Evolutionary conservation across 2,113 vertebrate species (phyloP), one percentile per base, ranked within the genome.

Genomic region (Lophius piscatorius): DNA sequence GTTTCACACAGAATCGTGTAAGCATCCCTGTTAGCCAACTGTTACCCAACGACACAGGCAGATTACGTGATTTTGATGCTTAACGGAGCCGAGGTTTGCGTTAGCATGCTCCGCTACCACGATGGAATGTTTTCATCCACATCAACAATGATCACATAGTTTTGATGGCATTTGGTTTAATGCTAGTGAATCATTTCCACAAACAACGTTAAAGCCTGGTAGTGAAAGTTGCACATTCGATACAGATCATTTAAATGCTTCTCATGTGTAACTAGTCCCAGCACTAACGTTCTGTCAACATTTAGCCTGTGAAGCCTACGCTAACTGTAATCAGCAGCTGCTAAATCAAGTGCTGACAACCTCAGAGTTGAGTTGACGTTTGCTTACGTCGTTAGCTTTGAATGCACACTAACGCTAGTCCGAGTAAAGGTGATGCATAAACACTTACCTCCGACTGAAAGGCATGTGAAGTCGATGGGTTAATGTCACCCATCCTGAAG

Each of bases 361-460:
- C 33, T 28, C 45, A 23, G 50, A 38, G 29, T 31, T 58, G 69
- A 73, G 42, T 78, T 68, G 73, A 76, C 66, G 59, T 66, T 65
- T 46, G 48, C 70, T 85, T 47, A 31, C 52, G 18, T 28, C 21
- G 69, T 55, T 77, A 76, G 57, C 58, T 22, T 2, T 33, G 21
- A 23, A 48, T 40, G 34, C 36, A 39, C 47, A 67, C 42, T 38
- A 54, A 13, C 2, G 13, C 7, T 8, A 3, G n/a, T 48, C 45
- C 6, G 4, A 50, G 42, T 29, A 7, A 47, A 73, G 57, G 28
- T 62, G 21, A 58, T 46, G 26, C 3, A 60, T 4, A 18, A 56
- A 54, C 45, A 70, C 82, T 84, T 33, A 90, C 88, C 87, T 89
- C 85, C 13, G 88, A 49, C 36, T 87, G 81, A 63, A 84, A 90